Conservation (phyloP, 2,888 invertebrate species). For the Seira ritae region DNA sequence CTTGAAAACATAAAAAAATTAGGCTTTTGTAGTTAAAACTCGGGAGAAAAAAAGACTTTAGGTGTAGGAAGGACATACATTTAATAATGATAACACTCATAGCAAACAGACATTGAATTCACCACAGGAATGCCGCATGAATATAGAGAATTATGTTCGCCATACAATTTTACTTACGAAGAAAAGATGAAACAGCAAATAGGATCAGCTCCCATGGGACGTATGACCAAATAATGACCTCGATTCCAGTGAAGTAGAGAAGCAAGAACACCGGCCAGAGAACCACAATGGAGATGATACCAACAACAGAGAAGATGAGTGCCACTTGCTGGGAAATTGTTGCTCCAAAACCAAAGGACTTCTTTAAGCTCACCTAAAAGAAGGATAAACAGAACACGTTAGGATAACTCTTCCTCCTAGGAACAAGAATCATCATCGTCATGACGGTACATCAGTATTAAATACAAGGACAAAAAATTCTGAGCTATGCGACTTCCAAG, state of each 20-base stretch:
- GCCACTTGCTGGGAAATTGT: slow-evolving; percentile 82
- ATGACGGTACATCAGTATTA: too few species aligned
- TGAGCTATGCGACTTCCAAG: too few species aligned
- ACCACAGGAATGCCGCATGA: too few species aligned
- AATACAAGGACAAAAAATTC: too few species aligned
- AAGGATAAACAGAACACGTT: too few species aligned
- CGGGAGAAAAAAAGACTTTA: neutral
- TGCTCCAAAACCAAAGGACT: slow-evolving; percentile 91
- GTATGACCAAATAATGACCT: slow-evolving; percentile 87
- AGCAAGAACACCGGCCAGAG: slow-evolving; percentile 93
- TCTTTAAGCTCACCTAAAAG: slow-evolving; percentile 91
- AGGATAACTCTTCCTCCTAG: too few species aligned
- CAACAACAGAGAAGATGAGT: slow-evolving; percentile 93
- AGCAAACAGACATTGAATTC: too few species aligned
- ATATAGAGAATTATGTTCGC: too few species aligned
- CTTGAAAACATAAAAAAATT: slow-evolving; percentile 1
- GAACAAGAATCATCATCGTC: too few species aligned
- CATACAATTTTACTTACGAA: slow-evolving; percentile 79
- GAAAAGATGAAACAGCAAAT: slow-evolving; percentile 87
- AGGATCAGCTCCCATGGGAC: slow-evolving; percentile 93
- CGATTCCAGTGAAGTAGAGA: slow-evolving; percentile 90
- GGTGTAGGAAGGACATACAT: neutral
- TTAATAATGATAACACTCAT: too few species aligned
- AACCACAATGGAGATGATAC: slow-evolving; percentile 89
- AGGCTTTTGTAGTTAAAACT: slow-evolving; percentile 11